Evolutionary conservation across 1,140 invertebrate species (phyloP), one percentile per base, ranked within the genome.

Genomic region (Megalopta genalis): DNA sequence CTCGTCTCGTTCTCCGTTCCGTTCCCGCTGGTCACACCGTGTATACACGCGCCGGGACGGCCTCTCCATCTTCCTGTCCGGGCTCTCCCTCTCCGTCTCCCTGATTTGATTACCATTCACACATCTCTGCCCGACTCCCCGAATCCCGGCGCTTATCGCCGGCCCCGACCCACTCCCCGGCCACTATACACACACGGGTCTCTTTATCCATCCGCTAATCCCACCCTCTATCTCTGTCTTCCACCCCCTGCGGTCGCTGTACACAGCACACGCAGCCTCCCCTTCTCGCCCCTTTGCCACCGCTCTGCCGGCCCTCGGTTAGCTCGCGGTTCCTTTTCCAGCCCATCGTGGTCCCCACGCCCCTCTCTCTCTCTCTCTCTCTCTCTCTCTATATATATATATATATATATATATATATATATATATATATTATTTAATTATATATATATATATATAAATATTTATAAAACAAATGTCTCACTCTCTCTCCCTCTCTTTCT

Each of bases 61-160:
- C 27, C 72, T 54, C 54, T 75, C 39, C 65, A 67, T 73, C 81
- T 74, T 69, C 27, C 71, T 68, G 63, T 39, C 72, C 42, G 16
- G 39, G 54, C 49, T 52, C 52, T 7, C 37, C 52, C 37, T 12
- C 39, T 32, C 7, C 16, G 46, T 70, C 46, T 63, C 46, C 67
- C 67, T 64, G 67, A 64, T 77, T 71, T 64, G 59, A 71, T 77
- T 77, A 77, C 66, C 66, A 69, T 70, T 77, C 75, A 7, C 75
- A 64, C 75, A 63, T n/a, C 59, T 63, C 57, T 37, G 10, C 27
- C 12, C 14, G 16, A 16, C 66, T n/a, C 10, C 12, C 32, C 25
- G 42, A 23, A 32, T 21, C 9, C 54, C 39, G 64, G 46, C 64
- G 73, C 74, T 76, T 76, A 76, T 76, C 74, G 52, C 14, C 46